Evolutionary conservation across 2,797 vertebrate species (phyloP).

Genomic region (Micropoecilia bifurca): DNA sequence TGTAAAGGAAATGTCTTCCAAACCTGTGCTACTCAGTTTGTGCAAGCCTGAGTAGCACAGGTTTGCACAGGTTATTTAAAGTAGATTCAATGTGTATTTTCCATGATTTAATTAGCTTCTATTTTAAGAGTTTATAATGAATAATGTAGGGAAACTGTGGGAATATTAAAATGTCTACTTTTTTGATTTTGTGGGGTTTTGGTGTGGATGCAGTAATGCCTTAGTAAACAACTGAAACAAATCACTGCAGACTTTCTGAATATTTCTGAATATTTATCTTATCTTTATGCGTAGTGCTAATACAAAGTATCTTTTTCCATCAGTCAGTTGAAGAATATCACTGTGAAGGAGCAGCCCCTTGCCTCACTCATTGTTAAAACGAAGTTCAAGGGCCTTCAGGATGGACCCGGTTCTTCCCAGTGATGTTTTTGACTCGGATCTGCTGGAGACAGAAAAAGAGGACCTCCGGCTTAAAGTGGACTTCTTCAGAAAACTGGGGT

Average conservation of each 20-base stretch:
- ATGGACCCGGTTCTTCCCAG: conserved; percentile 63
- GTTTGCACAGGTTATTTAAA: not conserved
- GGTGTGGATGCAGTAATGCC: no score
- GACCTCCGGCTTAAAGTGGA: conserved; percentile 88
- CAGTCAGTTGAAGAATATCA: not conserved
- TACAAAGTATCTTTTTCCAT: not conserved
- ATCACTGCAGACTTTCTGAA: not conserved
- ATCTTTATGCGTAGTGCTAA: conserved; percentile 2
- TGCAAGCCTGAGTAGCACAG: not conserved
- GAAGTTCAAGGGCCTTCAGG: conserved; percentile 35
- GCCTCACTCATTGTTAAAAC: conserved; percentile 34
- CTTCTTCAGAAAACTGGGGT: conserved; percentile 95
- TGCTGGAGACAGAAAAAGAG: conserved; percentile 30
- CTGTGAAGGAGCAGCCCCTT: conserved; percentile 14
- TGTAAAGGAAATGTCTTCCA: no score
- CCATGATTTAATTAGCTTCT: not conserved
- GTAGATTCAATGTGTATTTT: not conserved
- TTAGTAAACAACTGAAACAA: not conserved
- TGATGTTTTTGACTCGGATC: conserved; percentile 28
- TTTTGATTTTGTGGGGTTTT: not conserved
- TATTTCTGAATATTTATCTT: not conserved
- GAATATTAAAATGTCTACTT: not conserved
- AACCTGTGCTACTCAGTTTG: no score
- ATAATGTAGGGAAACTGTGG: not conserved
- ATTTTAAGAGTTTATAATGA: not conserved